Evolutionary conservation across 2,888 invertebrate species (phyloP), one percentile per base, ranked within the genome.

Genomic region (Diachrysia chrysitis): DNA sequence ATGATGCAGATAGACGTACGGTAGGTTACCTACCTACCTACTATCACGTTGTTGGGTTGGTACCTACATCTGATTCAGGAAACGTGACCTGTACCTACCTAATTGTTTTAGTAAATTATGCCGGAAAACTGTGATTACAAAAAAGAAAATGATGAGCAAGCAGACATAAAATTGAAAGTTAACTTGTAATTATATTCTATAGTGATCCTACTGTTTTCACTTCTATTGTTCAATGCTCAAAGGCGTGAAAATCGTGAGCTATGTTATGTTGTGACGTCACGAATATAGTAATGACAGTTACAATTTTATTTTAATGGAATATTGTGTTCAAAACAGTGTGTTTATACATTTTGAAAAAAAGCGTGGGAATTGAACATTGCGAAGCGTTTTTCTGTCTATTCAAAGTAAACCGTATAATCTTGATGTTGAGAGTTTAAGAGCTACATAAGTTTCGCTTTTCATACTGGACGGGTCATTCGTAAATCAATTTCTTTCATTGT

Each of bases 171-270:
- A 90, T 83, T 84, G 91, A 92, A 91, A 92, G 91, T 89, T 85
- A 84, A 76, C 79, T 78, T 83, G 85, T 82, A 88, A 90, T 88
- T 83, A 84, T 90, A 86, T 90, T 87, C 85, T 84, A 85, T 79
- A 81, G 75, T 85, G 86, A 86, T 89, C 85, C 83, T 83, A 87
- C 87, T 84, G 90, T 93, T 93, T 94, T 94, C 93, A 89, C 94
- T 91, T 88, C 93, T 84, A 93, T 95, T 95, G 95, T 95, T 83
- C 88, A 65, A 82, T 90, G 93, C 74, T 88, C 91, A 90, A 68
- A 63, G 89, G 88, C 95, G 93, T 94, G 89, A 91, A 93, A 81
- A 90, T 83, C 80, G 82, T 82, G 84, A 81, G 76, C 76, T 77
- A 81, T 79, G 70, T 69, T 69, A 57, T 76, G 54, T 57, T 35